Evolutionary conservation across 1,140 invertebrate species (phyloP).

Genomic region (Drosophila obscura): DNA sequence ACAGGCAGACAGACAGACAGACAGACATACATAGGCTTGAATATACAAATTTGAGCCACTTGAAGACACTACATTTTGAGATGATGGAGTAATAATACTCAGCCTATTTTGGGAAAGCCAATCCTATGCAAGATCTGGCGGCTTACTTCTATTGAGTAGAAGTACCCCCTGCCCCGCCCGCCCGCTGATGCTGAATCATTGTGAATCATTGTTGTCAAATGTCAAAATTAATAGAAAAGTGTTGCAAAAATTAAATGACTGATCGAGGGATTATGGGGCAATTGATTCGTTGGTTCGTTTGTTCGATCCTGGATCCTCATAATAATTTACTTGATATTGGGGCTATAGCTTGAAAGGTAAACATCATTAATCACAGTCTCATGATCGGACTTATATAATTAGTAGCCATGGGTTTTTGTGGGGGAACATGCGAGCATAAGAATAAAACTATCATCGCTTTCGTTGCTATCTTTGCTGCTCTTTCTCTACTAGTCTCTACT

Average conservation of each 20-base stretch:
- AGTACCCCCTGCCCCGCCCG: not conserved
- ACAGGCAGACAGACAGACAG: conserved; percentile 17
- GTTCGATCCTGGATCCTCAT: conserved; percentile 5
- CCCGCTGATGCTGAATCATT: conserved; percentile 54
- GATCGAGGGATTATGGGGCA: conserved; percentile 23
- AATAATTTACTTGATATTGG: conserved; percentile 4
- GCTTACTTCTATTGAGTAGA: conserved; percentile 31
- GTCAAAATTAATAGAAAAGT: conserved; percentile 44
- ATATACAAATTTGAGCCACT: conserved; percentile 38
- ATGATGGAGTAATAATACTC: conserved; percentile 60
- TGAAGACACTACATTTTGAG: conserved; percentile 41
- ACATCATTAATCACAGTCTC: conserved; percentile 1
- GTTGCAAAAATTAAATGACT: conserved; percentile 20
- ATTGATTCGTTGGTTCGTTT: conserved; percentile 13
- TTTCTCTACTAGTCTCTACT: not conserved
- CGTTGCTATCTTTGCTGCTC: not conserved
- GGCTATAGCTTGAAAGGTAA: not conserved
- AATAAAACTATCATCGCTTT: not conserved
- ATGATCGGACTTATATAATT: conserved; percentile 1
- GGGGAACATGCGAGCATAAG: too few relatives aligned
- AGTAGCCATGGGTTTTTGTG: not conserved
- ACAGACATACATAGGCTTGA: conserved; percentile 3
- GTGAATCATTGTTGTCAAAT: conserved; percentile 57
- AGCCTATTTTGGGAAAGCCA: conserved; percentile 48
- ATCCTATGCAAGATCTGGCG: conserved; percentile 55